These are phyloP conservation scores for Patella ulyssiponensis DNA, from an alignment of 2,888 invertebrate species.

Conservation along the genomic window DNA sequence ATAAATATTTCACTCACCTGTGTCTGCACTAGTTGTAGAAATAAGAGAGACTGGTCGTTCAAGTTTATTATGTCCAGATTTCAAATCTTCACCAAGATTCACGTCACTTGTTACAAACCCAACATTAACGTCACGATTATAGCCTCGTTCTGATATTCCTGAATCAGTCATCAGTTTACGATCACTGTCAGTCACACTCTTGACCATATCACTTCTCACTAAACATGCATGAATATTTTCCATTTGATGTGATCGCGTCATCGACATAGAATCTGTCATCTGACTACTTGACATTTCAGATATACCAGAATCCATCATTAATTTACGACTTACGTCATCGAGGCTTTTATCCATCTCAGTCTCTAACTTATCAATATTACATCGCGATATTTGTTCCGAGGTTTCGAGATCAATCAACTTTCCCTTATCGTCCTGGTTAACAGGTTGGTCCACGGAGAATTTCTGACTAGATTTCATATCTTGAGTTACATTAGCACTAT, in stretches of 20 bases:
- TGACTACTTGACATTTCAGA: slow-evolving; percentile 21
- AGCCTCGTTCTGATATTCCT: slow-evolving; percentile 29
- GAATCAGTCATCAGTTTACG: slow-evolving; percentile 38
- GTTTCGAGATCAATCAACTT: background rate
- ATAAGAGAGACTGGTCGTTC: slow-evolving; percentile 69
- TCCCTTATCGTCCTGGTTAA: background rate
- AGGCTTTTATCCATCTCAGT: background rate
- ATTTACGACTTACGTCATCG: slow-evolving; percentile 18
- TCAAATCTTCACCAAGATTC: slow-evolving; percentile 53
- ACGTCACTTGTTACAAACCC: slow-evolving; percentile 19
- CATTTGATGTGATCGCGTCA: slow-evolving; percentile 26
- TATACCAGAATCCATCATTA: slow-evolving; percentile 62
- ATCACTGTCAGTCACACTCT: slow-evolving; percentile 11
- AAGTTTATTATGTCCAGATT: slow-evolving; percentile 53
- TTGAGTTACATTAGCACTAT: background rate
- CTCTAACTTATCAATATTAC: background rate
- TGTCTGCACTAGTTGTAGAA: slow-evolving; percentile 83
- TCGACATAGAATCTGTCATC: slow-evolving; percentile 29
- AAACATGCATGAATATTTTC: slow-evolving; percentile 20
- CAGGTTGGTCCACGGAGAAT: background rate
- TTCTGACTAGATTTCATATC: slow-evolving; percentile 1
- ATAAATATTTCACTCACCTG: slow-evolving; percentile 75
- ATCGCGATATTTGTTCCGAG: background rate
- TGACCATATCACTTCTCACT: slow-evolving; percentile 21
- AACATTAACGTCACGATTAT: slow-evolving; percentile 15